Evolutionary conservation across 2,797 vertebrate species (phyloP), one percentile per base, ranked within the genome.

Genomic region (Poliocrania exsul): DNA sequence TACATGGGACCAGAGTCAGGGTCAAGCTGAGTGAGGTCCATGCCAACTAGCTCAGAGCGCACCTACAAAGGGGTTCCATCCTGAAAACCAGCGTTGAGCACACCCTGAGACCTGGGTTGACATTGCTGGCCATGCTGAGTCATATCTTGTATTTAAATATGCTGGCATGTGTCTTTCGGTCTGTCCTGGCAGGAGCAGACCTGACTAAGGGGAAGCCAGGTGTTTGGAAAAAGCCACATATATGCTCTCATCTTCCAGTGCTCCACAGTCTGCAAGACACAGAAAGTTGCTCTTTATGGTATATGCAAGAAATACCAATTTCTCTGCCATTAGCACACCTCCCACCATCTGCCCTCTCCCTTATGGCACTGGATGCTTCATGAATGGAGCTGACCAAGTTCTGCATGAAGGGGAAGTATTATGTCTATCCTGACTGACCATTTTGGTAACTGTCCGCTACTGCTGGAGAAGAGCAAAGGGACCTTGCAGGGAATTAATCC

Each of bases 71-170:
- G 2, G 15, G 2, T 82, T 10, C 26, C 60, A 14, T 64, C 33
- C 56, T 2, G 4, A 86, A 91, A 64, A 26, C 0, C n/a, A 35
- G 9, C 0, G 0, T 0, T 23, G n/a, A 77, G 82, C 1, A 2
- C 11, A 16, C 2, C 0, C 20, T 7, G 33, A 81, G 49, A 74
- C 65, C 61, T 81, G 26, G 5, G 40, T 38, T 88, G 60, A 42
- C 46, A 56, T 53, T 1, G 1, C 16, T 82, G 81, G 37, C 37
- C 51, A 49, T 0, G 1, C 20, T 89, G 86, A 87, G 33, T 80
- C 78, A 91, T 0, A 0, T n/a, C 0, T 0, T 28, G 10, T 16
- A 73, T 51, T 89, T 67, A 70, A 87, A 70, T 73, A 23, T 1
- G 0, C 40, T 66, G 81, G 35, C 25, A 2, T 0, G 2, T 46